A percentile compares a stretch with the other conserved stretches of the same genome.
Conservation (phyloP, 1,140 invertebrate genomes). For the Lepidurus arcticus region DNA sequence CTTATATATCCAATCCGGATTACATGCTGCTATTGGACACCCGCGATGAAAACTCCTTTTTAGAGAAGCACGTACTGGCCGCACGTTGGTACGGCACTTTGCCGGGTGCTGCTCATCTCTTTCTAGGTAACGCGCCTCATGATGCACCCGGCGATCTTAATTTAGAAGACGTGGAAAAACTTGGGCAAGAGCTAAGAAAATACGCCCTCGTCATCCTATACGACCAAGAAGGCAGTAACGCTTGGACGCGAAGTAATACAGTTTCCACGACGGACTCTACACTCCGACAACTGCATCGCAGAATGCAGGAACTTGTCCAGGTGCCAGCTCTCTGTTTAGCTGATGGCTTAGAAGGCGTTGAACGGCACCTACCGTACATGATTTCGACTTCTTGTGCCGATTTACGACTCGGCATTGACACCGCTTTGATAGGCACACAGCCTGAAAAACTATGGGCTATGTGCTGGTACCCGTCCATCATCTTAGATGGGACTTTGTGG, state of each 20-base stretch:
- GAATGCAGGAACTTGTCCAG: slow-evolving; percentile 36
- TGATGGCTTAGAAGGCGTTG: slow-evolving; percentile 39
- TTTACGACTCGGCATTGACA: slow-evolving; percentile 35
- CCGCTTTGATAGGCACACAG: slow-evolving; percentile 21
- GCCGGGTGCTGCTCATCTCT: slow-evolving; percentile 31
- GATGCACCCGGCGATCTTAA: slow-evolving; percentile 12
- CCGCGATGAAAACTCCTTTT: slow-evolving; percentile 38
- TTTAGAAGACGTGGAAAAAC: slow-evolving; percentile 32
- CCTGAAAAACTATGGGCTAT: slow-evolving; percentile 36
- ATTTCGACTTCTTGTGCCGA: slow-evolving; percentile 29
- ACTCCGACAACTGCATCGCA: slow-evolving; percentile 36
- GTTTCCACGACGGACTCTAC: slow-evolving; percentile 27
- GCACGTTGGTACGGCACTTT: slow-evolving; percentile 41
- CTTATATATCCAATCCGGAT: slow-evolving; percentile 41
- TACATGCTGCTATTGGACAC: slow-evolving; percentile 42
- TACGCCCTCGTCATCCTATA: slow-evolving; percentile 41
- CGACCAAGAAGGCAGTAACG: slow-evolving; percentile 38
- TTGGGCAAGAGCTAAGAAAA: slow-evolving; percentile 28
- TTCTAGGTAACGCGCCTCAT: slow-evolving; percentile 6
- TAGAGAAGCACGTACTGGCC: slow-evolving; percentile 37
- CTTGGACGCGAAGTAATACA: slow-evolving; percentile 16
- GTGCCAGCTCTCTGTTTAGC: slow-evolving; percentile 40
- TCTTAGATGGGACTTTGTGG: slow-evolving; percentile 40
- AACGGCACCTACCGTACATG: slow-evolving; percentile 39
- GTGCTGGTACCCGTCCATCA: slow-evolving; percentile 41